Base-by-base conservation (phyloP, 1,140 invertebrate species). In the Pinna nobilis region DNA sequence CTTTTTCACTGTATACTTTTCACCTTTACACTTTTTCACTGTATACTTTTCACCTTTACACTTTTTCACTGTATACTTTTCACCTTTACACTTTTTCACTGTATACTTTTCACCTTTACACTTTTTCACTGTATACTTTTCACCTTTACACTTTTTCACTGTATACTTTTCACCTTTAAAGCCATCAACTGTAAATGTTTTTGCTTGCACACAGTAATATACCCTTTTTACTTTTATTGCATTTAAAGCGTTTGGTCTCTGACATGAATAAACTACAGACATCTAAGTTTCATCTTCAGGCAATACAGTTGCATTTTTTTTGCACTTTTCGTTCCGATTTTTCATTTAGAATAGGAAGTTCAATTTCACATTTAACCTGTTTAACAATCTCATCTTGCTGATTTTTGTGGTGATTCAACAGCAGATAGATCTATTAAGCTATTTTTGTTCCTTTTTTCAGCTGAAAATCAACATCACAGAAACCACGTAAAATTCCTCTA, bases 401-500 rank as follows among this genome's bases (percentile, higher is more conserved):
- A 39, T 32, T 70, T 47, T 32, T 50, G 50, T 28, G 67, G 73
- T 0, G 71, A 37, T 1, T 23, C 9, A 1, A 76, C 63, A 3
- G 44, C 25, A n/a, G 59, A 61, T 32, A 37, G 23, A 30, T 76
- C 63, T 15, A 61, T 3, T 25, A 30, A 7, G 3, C 41, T 51
- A n/a, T 23, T 49, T 5, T 30, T n/a, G 39, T 60, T 50, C 0
- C 33, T 5, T 15, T 18, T 49, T 57, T 75, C 28, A 75, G 37
- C 2, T 47, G 44, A 28, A 25, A 76, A 25, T 76, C 47, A 25
- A 53, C 20, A 6, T 55, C 63, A 57, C 49, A 70, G 9, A 65
- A 59, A 30, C 57, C 37, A 23, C 41, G 1, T 11, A 59, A 18
- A 6, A 76, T 1, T 35, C 66, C 53, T 13, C 18, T 6, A 1